Conservation (phyloP, 2,888 invertebrate genomes). For the Hirtodrosophila duncani region DNA sequence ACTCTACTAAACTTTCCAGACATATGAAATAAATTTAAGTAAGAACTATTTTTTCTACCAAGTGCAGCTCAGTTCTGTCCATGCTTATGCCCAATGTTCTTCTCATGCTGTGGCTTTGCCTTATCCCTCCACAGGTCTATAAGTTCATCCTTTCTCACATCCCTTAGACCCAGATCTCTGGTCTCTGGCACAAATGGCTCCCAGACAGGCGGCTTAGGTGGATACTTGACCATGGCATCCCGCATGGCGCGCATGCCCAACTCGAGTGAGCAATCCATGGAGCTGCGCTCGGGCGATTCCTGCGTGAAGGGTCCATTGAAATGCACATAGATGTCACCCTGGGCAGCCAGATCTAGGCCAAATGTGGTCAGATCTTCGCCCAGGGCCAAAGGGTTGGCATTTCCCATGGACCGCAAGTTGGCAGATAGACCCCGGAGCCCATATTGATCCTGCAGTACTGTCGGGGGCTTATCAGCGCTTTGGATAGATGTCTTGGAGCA, state of each 20-base stretch:
- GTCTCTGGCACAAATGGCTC: conserved; percentile 54
- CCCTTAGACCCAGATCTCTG: conserved; percentile 35
- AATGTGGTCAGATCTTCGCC: conserved; percentile 54
- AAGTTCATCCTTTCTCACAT: not conserved
- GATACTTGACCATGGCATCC: conserved; percentile 38
- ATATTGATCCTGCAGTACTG: conserved; percentile 18
- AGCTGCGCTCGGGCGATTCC: conserved; percentile 37
- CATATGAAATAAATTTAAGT: too few relatives aligned
- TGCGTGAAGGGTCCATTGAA: conserved; percentile 59
- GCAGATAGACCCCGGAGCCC: conserved; percentile 34
- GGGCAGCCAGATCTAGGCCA: conserved; percentile 48
- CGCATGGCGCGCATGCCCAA: conserved; percentile 60
- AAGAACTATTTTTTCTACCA: too few relatives aligned
- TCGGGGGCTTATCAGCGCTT: not conserved
- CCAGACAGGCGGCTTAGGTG: conserved; percentile 41
- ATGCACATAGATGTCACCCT: conserved; percentile 57
- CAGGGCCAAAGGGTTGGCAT: conserved; percentile 23
- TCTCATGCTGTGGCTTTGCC: not conserved
- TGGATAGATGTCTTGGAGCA: too few relatives aligned
- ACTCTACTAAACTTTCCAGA: too few relatives aligned
- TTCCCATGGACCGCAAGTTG: conserved; percentile 21
- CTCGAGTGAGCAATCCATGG: conserved; percentile 41
- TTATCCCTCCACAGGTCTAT: too few relatives aligned
- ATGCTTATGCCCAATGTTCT: too few relatives aligned
- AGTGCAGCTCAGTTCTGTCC: too few relatives aligned